Evolutionary conservation across 1,140 invertebrate species (phyloP), one percentile per base, ranked within the genome.

Genomic region (Eupeodes corollae): DNA sequence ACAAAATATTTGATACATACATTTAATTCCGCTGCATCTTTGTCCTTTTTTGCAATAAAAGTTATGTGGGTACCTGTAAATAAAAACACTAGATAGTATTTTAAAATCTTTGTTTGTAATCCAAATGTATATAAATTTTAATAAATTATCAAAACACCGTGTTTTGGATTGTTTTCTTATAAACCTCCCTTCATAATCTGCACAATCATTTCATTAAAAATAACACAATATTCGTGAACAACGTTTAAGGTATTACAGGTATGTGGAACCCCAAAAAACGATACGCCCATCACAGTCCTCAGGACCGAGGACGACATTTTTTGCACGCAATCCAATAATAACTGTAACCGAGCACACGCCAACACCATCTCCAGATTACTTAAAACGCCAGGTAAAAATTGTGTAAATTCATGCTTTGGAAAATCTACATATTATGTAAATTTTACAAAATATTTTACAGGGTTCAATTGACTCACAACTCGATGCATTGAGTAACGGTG

Each of bases 341-440:
- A 96, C 91, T 2, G 90, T 97, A 1, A 96, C 93, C 1, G 90
- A 94, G 64, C 90, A 96, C 61, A 93, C 89, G 1, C 90, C 90
- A 1, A 83, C 84, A 9, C 87, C 88, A 10, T 90, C 86, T 2
- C 86, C 86, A 1, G 88, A 90, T 58, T 88, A 82, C 56, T 75
- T 87, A 54, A 78, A 76, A 42, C 72, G 83, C 71, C 84, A 86
- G 72, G 87, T 88, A 69, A 63, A n/a, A n/a, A n/a, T n/a, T n/a
- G n/a, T n/a, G 44, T 42, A 31, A 13, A 43, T 37, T 30, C 21
- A 47, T 30, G 34, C 34, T 42, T 10, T 15, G 16, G 15, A 14
- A 32, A 21, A 15, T 16, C 39, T 13, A 16, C 2, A 5, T 26
- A 8, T 8, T 26, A 26, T 5, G 3, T 5, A 26, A 26, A 26